Conservation (phyloP, 2,888 invertebrate species). For the Invenusta paracnida region DNA sequence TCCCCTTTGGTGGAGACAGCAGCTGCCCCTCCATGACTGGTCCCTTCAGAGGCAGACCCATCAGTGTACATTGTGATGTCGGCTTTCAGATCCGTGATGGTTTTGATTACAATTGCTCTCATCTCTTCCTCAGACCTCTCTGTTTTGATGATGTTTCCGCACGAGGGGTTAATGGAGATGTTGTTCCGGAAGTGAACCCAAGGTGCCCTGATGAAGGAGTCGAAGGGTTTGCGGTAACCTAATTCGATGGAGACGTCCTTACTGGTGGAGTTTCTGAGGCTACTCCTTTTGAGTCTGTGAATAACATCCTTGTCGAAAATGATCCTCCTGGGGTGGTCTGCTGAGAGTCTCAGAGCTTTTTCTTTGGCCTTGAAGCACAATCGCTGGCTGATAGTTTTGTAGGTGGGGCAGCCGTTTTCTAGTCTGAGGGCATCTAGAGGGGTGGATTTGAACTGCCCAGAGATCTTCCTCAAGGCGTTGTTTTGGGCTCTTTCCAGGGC, state of each 20-base stretch:
- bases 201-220: background rate
- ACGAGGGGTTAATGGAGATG: background rate
- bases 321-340: background rate
- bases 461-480: background rate
- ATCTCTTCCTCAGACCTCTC: background rate
- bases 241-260: background rate
- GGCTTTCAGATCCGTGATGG: background rate
- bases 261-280: background rate
- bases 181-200: background rate
- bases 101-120: background rate
- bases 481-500: background rate
- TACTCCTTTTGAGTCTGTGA: background rate
- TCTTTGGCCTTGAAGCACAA: background rate
- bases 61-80: background rate
- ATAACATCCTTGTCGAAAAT: background rate
- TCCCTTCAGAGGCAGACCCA: background rate
- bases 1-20: background rate
- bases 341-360: background rate
- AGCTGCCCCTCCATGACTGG: background rate
- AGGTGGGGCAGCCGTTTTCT: background rate
- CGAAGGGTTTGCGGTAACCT: background rate
- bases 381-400: background rate
- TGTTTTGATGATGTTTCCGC: background rate
- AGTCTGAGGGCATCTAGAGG: background rate
- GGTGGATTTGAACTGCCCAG: background rate